A percentile compares a stretch with the other conserved stretches of the same genome.
phyloP scores from a whole-genome alignment of 2,113 vertebrate species.

The Trachemys scripta region DNA sequence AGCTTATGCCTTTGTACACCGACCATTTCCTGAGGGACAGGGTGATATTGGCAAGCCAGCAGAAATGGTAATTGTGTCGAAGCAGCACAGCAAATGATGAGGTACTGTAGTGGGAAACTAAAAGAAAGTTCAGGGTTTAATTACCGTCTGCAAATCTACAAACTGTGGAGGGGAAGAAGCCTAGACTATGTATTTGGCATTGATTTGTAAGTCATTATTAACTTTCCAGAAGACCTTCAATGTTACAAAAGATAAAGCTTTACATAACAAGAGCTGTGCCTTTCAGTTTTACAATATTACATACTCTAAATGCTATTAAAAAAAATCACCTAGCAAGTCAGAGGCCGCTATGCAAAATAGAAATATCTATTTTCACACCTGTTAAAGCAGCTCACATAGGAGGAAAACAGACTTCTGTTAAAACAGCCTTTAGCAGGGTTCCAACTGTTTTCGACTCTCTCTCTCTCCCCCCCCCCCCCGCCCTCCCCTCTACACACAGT shows the following conservation, averaged over 20 bases:
- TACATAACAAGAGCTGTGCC: slow-evolving; percentile 6
- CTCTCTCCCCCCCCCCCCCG: not conserved
- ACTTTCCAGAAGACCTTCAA: slow-evolving; percentile 58
- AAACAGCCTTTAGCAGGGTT: not conserved
- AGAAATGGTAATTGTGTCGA: slow-evolving; percentile 68
- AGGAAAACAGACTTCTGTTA: not conserved
- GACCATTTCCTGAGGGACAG: slow-evolving; percentile 55
- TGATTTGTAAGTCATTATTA: slow-evolving; percentile 72
- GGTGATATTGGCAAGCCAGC: slow-evolving; percentile 51
- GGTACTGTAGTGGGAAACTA: slow-evolving; percentile 35
- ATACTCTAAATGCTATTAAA: not conserved
- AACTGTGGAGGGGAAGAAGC: slow-evolving; percentile 39
- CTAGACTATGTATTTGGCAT: slow-evolving; percentile 60
- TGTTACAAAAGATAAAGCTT: slow-evolving; percentile 57
- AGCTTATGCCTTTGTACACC: slow-evolving; percentile 59
- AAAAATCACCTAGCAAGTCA: slow-evolving; percentile 21
- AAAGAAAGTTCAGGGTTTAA: slow-evolving; percentile 72
- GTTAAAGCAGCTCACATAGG: not conserved
- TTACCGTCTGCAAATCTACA: slow-evolving; percentile 63
- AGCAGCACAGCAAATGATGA: slow-evolving; percentile 36
- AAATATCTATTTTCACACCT: slow-evolving; percentile 2
- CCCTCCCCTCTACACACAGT: not conserved
- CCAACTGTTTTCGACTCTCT: not conserved
- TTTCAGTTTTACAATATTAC: slow-evolving; percentile 8
- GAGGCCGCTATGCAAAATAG: not conserved